Evolutionary conservation across 2,113 vertebrate species (phyloP).

Genomic region (Phalacrocorax brasilianus): DNA sequence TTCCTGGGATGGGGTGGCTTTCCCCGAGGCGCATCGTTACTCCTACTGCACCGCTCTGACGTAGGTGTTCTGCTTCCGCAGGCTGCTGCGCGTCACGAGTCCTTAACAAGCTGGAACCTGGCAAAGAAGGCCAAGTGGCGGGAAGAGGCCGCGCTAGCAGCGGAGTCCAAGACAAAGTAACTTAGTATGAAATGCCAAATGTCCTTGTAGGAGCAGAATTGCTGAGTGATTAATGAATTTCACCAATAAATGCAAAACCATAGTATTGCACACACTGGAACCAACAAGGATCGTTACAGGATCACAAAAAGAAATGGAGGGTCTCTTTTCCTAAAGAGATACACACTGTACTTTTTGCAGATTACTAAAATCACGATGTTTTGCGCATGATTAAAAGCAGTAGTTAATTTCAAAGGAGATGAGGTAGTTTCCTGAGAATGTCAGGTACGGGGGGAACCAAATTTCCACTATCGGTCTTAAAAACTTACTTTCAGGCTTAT

Average conservation of each 20-base stretch:
- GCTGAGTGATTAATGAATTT: not conserved
- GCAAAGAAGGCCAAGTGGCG: constrained; percentile 79
- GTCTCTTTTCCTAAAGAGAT: not conserved
- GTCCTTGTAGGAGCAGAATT: not conserved
- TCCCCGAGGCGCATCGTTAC: fast-evolving
- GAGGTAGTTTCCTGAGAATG: not conserved
- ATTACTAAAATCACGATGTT: not conserved
- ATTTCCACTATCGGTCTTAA: not conserved
- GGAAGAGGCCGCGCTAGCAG: constrained; percentile 54
- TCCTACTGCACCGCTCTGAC: fast-evolving
- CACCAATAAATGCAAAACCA: not conserved
- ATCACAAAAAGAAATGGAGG: not conserved
- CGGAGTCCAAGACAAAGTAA: constrained; percentile 62
- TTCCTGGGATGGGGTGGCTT: fast-evolving
- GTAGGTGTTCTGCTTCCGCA: not conserved
- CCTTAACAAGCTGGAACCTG: constrained; percentile 76
- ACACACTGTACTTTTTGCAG: fast-evolving
- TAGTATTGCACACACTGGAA: not conserved
- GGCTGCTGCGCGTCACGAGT: constrained; percentile 74
- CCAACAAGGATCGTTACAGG: not conserved
- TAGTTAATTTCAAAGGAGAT: not conserved
- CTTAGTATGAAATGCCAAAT: fast-evolving
- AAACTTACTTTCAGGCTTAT: not conserved
- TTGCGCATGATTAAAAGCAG: not conserved
- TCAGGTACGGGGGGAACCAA: not conserved